Evolutionary conservation across 1,140 invertebrate species (phyloP), one percentile per base, ranked within the genome.

Genomic region (Aleiodes sp.): DNA sequence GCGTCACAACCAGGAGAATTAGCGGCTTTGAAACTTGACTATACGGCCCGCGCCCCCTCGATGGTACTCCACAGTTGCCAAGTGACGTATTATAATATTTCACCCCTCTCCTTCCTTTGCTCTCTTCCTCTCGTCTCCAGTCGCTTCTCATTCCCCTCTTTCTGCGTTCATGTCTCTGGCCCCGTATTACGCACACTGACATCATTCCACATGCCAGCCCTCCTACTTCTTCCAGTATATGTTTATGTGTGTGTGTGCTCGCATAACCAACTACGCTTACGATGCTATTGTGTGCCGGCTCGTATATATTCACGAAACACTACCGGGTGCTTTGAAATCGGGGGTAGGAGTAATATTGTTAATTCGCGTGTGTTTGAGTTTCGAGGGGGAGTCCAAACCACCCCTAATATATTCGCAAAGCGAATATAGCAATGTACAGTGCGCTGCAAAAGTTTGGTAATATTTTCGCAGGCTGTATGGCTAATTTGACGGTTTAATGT

Each of bases 31-130:
- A 78, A 78, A 78, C 73, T 81, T 80, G 80, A 76, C 66, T 81
- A 82, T 79, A 79, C 78, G 77, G 31, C 46, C 24, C 19, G 21
- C 9, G 14, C 26, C 76, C 79, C 75, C 80, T 82, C 80, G 82
- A 83, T 82, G 78, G 80, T 76, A 79, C 80, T 80, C 75, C 80
- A 80, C 81, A 82, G 81, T 84, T 82, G 81, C 82, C 82, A 82
- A 84, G 79, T 82, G 81, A 84, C 80, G 82, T 82, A 84, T 84
- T 82, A 83, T 83, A 84, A 84, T 84, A 84, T 84, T 83, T 84
- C 80, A 84, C 78, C 79, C 81, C 77, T 73, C 70, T 69, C 73
- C 65, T 26, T 71, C 68, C 61, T 52, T 39, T 61, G 33, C 62
- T 63, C 61, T 52, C 57, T 41, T 33, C 62, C 46, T 57, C 43